Conservation (phyloP, 2,888 invertebrate genomes). For the Serripes groenlandicus region DNA sequence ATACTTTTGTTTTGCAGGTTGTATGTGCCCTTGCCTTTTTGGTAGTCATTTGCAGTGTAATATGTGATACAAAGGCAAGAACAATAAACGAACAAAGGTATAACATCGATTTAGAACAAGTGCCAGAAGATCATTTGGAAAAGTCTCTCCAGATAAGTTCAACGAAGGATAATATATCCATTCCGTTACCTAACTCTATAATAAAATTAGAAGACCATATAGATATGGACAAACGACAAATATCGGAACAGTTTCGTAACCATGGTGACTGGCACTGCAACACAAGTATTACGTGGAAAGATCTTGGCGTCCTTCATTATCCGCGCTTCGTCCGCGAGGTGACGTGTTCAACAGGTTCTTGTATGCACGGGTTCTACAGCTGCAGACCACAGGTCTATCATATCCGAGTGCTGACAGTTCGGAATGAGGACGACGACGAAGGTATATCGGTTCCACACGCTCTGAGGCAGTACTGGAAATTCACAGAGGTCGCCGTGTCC, state of each 20-base stretch:
- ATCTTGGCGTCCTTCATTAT: slow-evolving; percentile 17
- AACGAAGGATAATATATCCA: neutral
- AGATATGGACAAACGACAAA: neutral
- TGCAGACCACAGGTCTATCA: slow-evolving; percentile 18
- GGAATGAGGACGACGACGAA: slow-evolving; percentile 8
- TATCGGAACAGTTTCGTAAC: neutral
- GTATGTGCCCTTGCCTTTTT: neutral
- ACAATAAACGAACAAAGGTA: neutral
- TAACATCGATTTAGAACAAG: neutral
- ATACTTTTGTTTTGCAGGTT: neutral
- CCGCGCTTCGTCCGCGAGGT: slow-evolving; percentile 17
- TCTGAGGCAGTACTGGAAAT: slow-evolving; percentile 6
- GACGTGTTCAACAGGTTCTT: neutral
- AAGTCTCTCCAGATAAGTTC: neutral
- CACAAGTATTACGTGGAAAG: slow-evolving; percentile 9
- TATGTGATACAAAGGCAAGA: neutral
- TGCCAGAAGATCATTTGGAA: neutral
- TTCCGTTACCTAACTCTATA: neutral
- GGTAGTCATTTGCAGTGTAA: neutral
- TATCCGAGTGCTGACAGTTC: neutral
- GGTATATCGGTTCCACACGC: neutral
- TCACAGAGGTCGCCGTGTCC: slow-evolving; percentile 18
- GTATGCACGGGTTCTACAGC: slow-evolving; percentile 19
- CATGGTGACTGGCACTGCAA: slow-evolving; percentile 17
- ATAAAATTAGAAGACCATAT: neutral